Evolutionary conservation across 2,888 invertebrate genomes (phyloP), one percentile per base, ranked within the genome.

Genomic region (Philereme vetulata): DNA sequence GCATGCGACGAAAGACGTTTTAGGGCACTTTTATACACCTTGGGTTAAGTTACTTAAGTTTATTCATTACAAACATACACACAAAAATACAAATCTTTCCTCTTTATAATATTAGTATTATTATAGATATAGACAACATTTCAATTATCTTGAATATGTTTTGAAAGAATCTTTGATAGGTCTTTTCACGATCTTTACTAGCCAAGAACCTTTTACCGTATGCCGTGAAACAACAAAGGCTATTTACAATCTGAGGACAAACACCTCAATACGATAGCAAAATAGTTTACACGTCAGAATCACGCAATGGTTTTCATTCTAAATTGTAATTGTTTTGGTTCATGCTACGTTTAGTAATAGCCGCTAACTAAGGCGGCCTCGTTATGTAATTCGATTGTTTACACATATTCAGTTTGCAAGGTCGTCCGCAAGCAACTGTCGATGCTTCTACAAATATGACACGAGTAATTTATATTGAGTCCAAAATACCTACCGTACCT

Each of bases 321-420:
- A 70, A 71, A 74, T 76, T 68, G 72, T 76, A 81, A 82, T 81
- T 76, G 78, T 76, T 78, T 76, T 69, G 73, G 81, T 78, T n/a
- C 82, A 82, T 80, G 84, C 80, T 76, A 81, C 74, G 74, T 71
- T 81, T 75, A 72, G 67, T 73, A 75, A 75, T 76, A 73, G 72
- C 69, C 67, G 64, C 73, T 72, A 75, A 76, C 69, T 72, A 73
- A 72, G 73, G 72, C 74, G 83, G 72, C 86, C 86, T 87, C 76
- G 81, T 84, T 82, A 82, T 78, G 78, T 84, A 82, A 84, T 67
- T 67, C 66, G 73, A 84, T 83, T 82, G 84, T 83, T 82, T 81
- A 77, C 78, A 80, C 78, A 82, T 77, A 75, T 77, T 73, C 67
- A 71, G 65, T 67, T 64, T 64, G 75, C 85, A 85, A 86, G 86